A percentile compares a stretch with the other conserved stretches of the same genome.
phyloP scores from a whole-genome alignment of 2,797 vertebrate species.

The Myotis findleyi region DNA sequence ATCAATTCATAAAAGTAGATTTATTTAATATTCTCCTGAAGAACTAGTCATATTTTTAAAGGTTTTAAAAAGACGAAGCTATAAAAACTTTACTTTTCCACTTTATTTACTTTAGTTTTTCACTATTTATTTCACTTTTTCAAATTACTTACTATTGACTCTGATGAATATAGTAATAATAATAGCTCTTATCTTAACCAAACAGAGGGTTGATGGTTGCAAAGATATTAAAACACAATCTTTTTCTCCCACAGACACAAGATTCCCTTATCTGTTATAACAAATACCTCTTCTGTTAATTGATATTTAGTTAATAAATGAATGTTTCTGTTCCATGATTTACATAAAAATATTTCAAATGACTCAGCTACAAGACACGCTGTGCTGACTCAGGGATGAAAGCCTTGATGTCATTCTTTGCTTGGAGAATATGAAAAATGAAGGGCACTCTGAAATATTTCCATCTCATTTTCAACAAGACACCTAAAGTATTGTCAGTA shows the following conservation, averaged over 20 bases:
- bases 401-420: constrained; percentile 29
- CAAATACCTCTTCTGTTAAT: constrained; percentile 67
- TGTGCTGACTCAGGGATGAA: constrained; percentile 35
- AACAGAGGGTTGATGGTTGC: constrained; percentile 36
- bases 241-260: constrained; percentile 53
- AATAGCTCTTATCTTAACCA: constrained; percentile 33
- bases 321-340: constrained; percentile 64
- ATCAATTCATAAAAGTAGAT: neutral
- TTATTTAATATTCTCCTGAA: neutral
- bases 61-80: neutral
- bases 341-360: constrained; percentile 59
- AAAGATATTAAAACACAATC: constrained; percentile 58
- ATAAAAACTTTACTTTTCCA: neutral
- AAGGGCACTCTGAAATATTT: neutral
- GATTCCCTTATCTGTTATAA: constrained; percentile 57
- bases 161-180: constrained; percentile 3
- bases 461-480: constrained; percentile 42
- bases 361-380: constrained; percentile 9
- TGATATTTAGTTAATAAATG: constrained; percentile 60
- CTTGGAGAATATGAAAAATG: constrained; percentile 57
- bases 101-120: constrained; percentile 28
- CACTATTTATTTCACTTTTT: neutral
- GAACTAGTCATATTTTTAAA: neutral
- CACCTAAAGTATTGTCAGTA: neutral
- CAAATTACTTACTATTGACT: constrained; percentile 42